phyloP scores from a whole-genome alignment of 2,113 vertebrate genomes.

The Neoarius graeffei region DNA sequence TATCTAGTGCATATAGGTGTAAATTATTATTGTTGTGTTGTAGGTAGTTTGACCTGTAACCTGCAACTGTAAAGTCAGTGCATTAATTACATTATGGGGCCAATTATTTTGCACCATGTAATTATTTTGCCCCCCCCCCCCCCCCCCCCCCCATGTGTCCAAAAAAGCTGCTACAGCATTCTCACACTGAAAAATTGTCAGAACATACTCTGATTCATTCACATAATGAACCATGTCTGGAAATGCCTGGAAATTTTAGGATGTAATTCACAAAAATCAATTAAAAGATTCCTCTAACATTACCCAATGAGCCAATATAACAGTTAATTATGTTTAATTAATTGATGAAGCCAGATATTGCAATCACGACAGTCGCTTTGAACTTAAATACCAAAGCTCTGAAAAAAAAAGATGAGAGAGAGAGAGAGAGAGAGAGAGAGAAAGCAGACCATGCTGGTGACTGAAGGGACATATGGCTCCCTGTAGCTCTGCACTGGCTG shows the following conservation, averaged over 20 bases:
- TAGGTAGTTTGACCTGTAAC: neutral
- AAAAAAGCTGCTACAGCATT: neutral
- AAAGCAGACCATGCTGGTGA: neutral
- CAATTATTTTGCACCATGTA: conserved; percentile 1
- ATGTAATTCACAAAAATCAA: neutral
- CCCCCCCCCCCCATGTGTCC: too few relatives aligned
- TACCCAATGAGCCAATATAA: neutral
- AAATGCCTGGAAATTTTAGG: neutral
- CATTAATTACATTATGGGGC: neutral
- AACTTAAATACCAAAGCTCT: neutral
- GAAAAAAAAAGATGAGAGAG: neutral
- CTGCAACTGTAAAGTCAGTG: neutral
- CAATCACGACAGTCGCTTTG: neutral
- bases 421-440: conserved; percentile 18
- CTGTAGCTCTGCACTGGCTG: conserved; percentile 20
- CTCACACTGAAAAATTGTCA: neutral
- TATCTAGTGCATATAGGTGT: neutral
- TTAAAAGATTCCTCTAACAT: neutral
- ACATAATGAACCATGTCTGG: neutral
- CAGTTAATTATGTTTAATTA: neutral
- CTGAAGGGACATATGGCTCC: conserved; percentile 30
- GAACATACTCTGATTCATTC: neutral
- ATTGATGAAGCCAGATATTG: neutral
- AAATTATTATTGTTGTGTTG: neutral
- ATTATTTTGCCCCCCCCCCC: too few relatives aligned